Evolutionary conservation across 2,797 vertebrate species (phyloP).

Genomic region (Margarornis squamiger): DNA sequence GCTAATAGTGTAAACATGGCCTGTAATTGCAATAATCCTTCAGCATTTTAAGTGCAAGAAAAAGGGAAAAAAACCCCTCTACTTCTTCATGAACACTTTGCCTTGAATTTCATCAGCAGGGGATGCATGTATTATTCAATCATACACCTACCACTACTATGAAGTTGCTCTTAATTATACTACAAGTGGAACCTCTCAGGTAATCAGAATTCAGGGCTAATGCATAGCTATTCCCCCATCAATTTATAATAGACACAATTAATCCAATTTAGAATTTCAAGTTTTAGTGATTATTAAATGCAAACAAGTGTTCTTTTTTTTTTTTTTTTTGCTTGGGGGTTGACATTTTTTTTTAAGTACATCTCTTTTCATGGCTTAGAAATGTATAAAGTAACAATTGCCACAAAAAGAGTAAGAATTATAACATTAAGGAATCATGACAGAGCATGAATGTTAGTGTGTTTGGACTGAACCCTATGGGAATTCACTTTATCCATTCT

Average conservation of each 20-base stretch:
- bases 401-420: background rate
- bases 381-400: background rate
- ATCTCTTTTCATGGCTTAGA: background rate
- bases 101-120: constrained; percentile 63
- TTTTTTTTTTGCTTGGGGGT: background rate
- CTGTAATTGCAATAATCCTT: constrained; percentile 44
- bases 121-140: constrained; percentile 61
- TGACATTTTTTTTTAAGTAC: background rate
- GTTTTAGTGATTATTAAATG: constrained; percentile 60
- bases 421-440: background rate
- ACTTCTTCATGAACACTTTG: constrained; percentile 5
- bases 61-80: background rate
- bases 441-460: background rate
- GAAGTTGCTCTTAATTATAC: constrained; percentile 72
- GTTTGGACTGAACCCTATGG: background rate
- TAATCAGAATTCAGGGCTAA: constrained; percentile 74
- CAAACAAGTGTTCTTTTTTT: constrained; percentile 50
- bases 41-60: constrained; percentile 23
- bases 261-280: constrained; percentile 72
- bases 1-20: constrained; percentile 33
- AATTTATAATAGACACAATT: constrained; percentile 71
- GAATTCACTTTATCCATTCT: background rate
- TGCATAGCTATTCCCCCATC: constrained; percentile 68
- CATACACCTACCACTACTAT: constrained; percentile 54
- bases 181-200: constrained; percentile 72